These are phyloP conservation scores for Phyllostomus discolor DNA, from an alignment of 2,113 vertebrate genomes.

Conservation along the genomic window DNA sequence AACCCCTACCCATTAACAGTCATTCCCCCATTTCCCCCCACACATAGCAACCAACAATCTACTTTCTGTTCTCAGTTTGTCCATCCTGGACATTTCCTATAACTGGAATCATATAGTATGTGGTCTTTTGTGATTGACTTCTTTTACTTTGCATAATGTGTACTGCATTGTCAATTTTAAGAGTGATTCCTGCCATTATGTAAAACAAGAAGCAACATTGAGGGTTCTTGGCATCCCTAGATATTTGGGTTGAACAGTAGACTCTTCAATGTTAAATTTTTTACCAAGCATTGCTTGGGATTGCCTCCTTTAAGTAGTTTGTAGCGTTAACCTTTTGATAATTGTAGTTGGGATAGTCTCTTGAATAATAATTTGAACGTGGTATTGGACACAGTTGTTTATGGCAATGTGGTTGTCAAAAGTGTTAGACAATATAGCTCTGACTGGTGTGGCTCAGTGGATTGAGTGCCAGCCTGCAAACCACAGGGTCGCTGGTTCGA, in stretches of 20 bases:
- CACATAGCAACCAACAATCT: not conserved
- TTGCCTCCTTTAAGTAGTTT: not conserved
- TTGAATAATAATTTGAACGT: not conserved
- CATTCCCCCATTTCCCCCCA: too few species aligned
- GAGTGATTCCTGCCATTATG: not conserved
- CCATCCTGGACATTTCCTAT: not conserved
- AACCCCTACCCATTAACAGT: not conserved
- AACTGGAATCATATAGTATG: not conserved
- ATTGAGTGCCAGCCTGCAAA: too few species aligned
- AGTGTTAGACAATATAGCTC: not conserved
- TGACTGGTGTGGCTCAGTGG: too few species aligned
- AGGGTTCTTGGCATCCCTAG: not conserved
- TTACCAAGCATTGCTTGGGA: not conserved
- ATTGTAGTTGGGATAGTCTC: not conserved
- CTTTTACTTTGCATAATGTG: not conserved
- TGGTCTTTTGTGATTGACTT: not conserved
- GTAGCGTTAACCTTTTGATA: not conserved
- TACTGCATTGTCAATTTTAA: not conserved
- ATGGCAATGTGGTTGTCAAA: not conserved
- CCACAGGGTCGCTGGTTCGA: too few species aligned
- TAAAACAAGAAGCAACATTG: slow-evolving; percentile 26
- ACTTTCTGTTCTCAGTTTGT: not conserved
- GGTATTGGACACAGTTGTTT: not conserved
- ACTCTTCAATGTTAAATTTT: not conserved
- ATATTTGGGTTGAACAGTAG: not conserved